phyloP scores from a whole-genome alignment of 30 jellyfish, hydroid and myxozoan genomes.

The Aurelia aurita complex sp. Pacific region DNA sequence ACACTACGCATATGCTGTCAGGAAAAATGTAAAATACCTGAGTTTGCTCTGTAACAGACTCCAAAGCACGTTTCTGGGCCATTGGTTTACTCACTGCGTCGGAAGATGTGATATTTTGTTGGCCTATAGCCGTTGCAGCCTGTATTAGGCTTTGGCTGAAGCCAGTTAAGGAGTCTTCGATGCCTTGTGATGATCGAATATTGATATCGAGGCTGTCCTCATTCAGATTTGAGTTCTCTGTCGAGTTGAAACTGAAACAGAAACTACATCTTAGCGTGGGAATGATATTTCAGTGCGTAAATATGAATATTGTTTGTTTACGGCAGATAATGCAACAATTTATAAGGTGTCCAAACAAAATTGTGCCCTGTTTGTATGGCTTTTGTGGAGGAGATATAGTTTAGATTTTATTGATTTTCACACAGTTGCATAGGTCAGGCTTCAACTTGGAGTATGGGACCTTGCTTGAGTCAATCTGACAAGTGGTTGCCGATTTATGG shows the following conservation, averaged over 20 bases:
- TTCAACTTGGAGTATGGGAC: too few relatives aligned
- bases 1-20: too few relatives aligned
- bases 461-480: too few relatives aligned
- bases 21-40: conserved; percentile 6
- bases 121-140: conserved; percentile 68
- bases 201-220: conserved; percentile 66
- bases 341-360: too few relatives aligned
- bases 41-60: not conserved
- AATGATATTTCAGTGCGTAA: too few relatives aligned
- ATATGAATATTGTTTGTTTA: too few relatives aligned
- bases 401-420: too few relatives aligned
- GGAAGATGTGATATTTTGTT: conserved; percentile 18
- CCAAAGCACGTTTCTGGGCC: conserved; percentile 19
- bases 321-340: too few relatives aligned
- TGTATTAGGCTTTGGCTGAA: conserved; percentile 59
- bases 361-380: too few relatives aligned
- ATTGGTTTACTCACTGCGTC: conserved; percentile 2
- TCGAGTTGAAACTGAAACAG: conserved; percentile 31
- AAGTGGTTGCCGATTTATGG: too few relatives aligned
- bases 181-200: conserved; percentile 39
- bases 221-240: conserved; percentile 49
- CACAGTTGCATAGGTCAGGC: too few relatives aligned
- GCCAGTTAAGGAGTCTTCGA: conserved; percentile 55
- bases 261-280: not conserved
- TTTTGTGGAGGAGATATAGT: too few relatives aligned